A percentile compares a stretch with the other conserved stretches of the same genome.
phyloP scores from a whole-genome alignment of 2,113 vertebrate species.

The Otolemur garnettii region DNA sequence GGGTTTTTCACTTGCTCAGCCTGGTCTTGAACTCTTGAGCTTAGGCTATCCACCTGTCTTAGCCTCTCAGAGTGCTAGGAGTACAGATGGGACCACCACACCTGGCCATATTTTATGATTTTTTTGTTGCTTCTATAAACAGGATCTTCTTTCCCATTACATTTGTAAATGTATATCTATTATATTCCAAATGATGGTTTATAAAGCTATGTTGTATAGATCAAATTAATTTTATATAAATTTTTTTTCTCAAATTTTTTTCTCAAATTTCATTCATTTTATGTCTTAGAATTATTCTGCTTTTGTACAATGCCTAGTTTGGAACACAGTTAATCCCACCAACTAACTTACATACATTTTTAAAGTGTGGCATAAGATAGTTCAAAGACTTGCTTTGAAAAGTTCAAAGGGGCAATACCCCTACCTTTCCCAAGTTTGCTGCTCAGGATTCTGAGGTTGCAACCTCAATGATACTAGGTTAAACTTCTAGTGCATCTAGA shows the following conservation, averaged over 20 bases:
- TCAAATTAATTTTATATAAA: not conserved
- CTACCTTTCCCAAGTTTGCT: not conserved
- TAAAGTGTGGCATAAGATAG: not conserved
- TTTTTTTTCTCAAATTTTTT: not conserved
- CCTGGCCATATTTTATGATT: too few species aligned
- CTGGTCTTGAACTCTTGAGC: too few species aligned
- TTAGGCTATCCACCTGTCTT: too few species aligned
- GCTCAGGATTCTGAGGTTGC: not conserved
- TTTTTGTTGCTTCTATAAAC: not conserved
- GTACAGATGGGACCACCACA: too few species aligned
- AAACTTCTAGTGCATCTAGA: not conserved
- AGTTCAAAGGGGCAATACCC: not conserved
- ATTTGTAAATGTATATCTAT: not conserved
- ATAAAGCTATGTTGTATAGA: not conserved
- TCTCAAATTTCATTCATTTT: not conserved
- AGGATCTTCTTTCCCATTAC: not conserved
- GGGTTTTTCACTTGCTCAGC: too few species aligned
- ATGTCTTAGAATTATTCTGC: not conserved
- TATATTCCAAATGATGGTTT: constrained; percentile 21
- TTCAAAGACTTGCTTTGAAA: not conserved
- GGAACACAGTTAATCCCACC: not conserved
- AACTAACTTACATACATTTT: not conserved
- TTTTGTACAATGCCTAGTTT: not conserved
- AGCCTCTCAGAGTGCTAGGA: too few species aligned
- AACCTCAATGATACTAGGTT: not conserved